Percentiles rank a stretch among this genome's conserved stretches.
Evolutionary conservation across 2,113 vertebrate species (phyloP).

Genomic region (Ursus arctos): DNA sequence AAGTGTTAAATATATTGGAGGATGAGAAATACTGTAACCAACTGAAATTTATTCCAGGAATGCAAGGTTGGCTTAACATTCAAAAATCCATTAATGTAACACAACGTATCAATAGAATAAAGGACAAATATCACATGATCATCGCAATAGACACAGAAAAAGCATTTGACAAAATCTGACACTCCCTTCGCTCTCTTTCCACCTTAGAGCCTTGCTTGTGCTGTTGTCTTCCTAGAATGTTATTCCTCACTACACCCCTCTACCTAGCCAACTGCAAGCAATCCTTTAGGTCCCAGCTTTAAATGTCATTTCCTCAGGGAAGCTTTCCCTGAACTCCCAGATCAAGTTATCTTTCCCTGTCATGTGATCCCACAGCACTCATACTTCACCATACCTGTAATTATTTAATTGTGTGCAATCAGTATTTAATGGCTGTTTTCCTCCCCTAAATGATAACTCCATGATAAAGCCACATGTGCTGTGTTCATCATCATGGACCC

Average conservation of each 20-base stretch:
- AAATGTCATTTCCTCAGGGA: neutral
- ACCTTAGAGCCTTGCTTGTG: neutral
- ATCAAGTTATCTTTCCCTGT: neutral
- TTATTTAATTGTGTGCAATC: neutral
- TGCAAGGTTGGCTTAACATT: neutral
- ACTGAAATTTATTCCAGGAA: neutral
- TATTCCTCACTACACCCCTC: neutral
- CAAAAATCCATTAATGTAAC: neutral
- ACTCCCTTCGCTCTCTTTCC: neutral
- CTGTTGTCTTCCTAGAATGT: neutral
- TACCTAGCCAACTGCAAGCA: neutral
- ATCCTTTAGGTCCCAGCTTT: neutral
- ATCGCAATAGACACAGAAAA: neutral
- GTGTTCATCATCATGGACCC: neutral
- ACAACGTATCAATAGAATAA: neutral
- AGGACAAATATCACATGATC: neutral
- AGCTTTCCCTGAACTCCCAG: neutral
- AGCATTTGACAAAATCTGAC: neutral
- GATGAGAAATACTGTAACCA: neutral
- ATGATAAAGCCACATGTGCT: neutral
- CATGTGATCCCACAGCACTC: neutral
- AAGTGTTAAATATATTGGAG: neutral
- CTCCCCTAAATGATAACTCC: neutral
- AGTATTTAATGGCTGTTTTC: constrained; percentile 22
- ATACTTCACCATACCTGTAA: neutral